Percentiles rank a stretch among this genome's conserved stretches.
phyloP scores from a whole-genome alignment of 2,888 invertebrate species.

The Amiota minor region DNA sequence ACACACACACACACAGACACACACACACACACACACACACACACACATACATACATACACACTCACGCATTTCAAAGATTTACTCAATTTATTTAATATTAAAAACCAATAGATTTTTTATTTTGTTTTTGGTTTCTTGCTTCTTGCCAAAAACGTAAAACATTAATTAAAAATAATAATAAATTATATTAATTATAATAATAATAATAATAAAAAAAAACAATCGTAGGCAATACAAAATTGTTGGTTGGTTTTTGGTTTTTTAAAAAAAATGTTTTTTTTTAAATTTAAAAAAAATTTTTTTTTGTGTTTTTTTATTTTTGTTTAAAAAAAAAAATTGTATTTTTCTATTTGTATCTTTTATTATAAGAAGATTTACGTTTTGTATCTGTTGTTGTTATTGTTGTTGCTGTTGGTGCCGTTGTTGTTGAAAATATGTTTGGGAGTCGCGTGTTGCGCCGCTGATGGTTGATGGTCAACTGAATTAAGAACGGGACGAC shows the following conservation, averaged over 20 bases:
- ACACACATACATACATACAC: not conserved
- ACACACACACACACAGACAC: constrained; percentile 25
- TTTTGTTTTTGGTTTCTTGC: not conserved
- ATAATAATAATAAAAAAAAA: constrained; percentile 3
- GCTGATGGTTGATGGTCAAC: constrained; percentile 68
- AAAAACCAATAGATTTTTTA: not conserved
- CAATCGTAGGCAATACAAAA: constrained; percentile 26
- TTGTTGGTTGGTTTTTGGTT: not conserved
- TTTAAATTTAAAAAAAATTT: constrained; percentile 39
- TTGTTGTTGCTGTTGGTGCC: not conserved
- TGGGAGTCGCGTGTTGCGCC: constrained; percentile 60
- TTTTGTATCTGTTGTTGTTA: not conserved
- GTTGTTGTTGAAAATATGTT: constrained; percentile 1
- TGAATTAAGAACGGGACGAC: constrained; percentile 65
- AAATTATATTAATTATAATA: not conserved
- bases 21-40: constrained; percentile 11
- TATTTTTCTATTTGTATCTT: constrained; percentile 7
- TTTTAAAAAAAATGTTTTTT: constrained; percentile 1
- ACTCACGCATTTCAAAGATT: no score
- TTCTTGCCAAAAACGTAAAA: no score
- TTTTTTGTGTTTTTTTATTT: not conserved
- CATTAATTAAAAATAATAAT: not conserved
- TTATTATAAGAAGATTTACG: no score
- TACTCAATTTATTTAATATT: no score
- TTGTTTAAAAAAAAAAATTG: not conserved